Conservation (phyloP, 2,888 invertebrate species). For the Gibbula magus region DNA sequence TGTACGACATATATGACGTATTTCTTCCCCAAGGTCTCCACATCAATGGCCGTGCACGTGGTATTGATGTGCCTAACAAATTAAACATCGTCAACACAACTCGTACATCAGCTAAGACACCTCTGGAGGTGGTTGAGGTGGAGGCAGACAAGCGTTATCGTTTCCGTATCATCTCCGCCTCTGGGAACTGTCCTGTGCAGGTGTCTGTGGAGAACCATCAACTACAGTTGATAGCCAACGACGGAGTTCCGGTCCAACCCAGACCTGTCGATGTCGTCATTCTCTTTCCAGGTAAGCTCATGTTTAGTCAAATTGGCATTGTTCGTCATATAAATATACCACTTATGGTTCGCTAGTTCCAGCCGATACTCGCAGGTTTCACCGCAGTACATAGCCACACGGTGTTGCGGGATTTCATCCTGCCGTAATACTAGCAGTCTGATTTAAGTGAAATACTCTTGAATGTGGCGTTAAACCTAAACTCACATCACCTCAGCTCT, state of each 20-base stretch:
- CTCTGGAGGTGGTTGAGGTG: conserved; percentile 52
- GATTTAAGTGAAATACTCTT: no score
- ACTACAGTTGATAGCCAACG: conserved; percentile 52
- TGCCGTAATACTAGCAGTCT: no score
- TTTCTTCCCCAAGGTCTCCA: conserved; percentile 27
- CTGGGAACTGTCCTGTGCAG: conserved; percentile 47
- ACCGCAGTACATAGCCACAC: no score
- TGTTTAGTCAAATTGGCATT: no score
- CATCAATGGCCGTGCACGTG: conserved; percentile 47
- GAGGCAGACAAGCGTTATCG: conserved; percentile 46
- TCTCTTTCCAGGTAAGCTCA: conserved; percentile 41
- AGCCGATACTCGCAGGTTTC: no score
- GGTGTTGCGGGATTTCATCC: no score
- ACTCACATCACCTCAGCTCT: no score
- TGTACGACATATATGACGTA: conserved; percentile 41
- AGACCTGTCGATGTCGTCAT: conserved; percentile 44
- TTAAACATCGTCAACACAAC: conserved; percentile 28
- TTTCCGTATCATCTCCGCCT: conserved; percentile 55
- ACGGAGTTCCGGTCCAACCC: conserved; percentile 50
- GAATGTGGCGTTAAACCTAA: no score
- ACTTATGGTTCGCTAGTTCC: no score
- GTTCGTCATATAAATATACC: no score
- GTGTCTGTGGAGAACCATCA: conserved; percentile 52
- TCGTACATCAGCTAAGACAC: conserved; percentile 42
- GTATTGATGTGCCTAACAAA: conserved; percentile 36